Conservation (phyloP, 2,797 vertebrate genomes). For the Staurois parvus region DNA sequence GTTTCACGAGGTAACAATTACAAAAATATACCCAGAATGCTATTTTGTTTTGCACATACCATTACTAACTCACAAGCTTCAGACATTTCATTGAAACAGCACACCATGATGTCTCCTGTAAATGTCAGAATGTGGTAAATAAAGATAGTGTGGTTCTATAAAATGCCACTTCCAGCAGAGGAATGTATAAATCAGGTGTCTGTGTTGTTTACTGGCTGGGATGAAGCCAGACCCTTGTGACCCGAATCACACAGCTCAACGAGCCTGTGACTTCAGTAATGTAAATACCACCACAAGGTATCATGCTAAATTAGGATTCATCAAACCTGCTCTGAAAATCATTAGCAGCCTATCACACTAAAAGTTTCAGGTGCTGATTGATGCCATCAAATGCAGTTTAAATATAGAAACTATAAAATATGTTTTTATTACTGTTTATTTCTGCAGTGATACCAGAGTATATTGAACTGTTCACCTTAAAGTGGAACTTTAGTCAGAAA, state of each 20-base stretch:
- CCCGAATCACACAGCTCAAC: background rate
- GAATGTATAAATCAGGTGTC: slow-evolving; percentile 7
- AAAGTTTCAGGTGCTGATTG: background rate
- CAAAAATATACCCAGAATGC: background rate
- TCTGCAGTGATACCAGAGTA: background rate
- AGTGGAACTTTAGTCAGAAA: too few relatives aligned
- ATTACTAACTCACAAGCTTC: background rate
- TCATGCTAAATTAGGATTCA: background rate
- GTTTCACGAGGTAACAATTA: slow-evolving; percentile 81
- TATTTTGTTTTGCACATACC: background rate
- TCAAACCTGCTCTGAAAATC: too few relatives aligned
- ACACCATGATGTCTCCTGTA: background rate
- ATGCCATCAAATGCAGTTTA: background rate
- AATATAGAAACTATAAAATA: background rate
- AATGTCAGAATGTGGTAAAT: slow-evolving; percentile 1
- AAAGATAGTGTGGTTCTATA: background rate
- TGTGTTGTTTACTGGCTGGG: background rate
- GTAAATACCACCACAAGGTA: background rate
- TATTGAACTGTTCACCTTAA: background rate
- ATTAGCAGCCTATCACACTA: background rate
- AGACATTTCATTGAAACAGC: background rate
- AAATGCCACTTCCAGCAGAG: background rate
- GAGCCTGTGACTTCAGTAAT: slow-evolving; percentile 5
- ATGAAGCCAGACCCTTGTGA: background rate
- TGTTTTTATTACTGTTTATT: background rate